Conservation (phyloP, 2,113 vertebrate species). For the Embiotoca jacksoni region DNA sequence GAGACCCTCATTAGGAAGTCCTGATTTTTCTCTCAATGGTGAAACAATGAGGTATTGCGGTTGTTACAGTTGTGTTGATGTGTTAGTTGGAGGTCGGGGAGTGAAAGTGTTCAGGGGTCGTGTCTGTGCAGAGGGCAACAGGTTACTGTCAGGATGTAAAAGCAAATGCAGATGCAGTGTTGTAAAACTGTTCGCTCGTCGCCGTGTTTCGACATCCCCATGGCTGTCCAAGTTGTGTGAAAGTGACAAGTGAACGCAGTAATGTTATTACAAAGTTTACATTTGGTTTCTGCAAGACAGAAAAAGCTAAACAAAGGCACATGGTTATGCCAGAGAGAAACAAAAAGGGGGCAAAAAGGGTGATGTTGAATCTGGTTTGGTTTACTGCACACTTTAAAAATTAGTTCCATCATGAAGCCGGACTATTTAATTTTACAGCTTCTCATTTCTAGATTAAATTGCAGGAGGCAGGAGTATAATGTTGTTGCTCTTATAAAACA, state of each 20-base stretch:
- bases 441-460: slow-evolving; percentile 74
- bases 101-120: background rate
- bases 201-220: slow-evolving; percentile 36
- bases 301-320: slow-evolving; percentile 9
- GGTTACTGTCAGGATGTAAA: slow-evolving; percentile 12
- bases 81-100: background rate
- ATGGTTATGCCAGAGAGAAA: slow-evolving; percentile 23
- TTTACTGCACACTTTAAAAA: slow-evolving; percentile 77
- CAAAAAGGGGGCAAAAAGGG: slow-evolving; percentile 17
- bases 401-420: slow-evolving; percentile 75
- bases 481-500: slow-evolving; percentile 66
- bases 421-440: slow-evolving; percentile 69
- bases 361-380: slow-evolving; percentile 72
- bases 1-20: background rate
- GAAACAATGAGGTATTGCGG: slow-evolving; percentile 15
- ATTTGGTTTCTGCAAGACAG: slow-evolving; percentile 42
- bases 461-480: slow-evolving; percentile 71
- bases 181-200: slow-evolving; percentile 6
- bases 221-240: slow-evolving; percentile 21
- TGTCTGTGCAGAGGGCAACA: slow-evolving; percentile 17
- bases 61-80: slow-evolving; percentile 20
- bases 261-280: slow-evolving; percentile 40
- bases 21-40: background rate
- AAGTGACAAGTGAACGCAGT: slow-evolving; percentile 15
- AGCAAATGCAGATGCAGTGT: slow-evolving; percentile 41